phyloP scores from a whole-genome alignment of 1,140 invertebrate genomes.

The Sycobia sp. region DNA sequence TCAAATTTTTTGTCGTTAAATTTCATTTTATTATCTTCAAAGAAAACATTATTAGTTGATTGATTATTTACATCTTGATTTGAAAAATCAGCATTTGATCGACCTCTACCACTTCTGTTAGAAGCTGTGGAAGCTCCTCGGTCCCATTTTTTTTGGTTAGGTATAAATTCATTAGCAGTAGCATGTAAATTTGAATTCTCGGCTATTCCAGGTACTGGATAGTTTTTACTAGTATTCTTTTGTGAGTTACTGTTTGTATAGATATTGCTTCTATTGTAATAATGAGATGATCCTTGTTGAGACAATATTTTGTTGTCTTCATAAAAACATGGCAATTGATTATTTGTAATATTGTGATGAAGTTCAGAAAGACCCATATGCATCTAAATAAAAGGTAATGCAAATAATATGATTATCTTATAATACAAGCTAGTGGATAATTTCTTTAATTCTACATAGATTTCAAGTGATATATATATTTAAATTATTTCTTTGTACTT shows the following conservation, averaged over 20 bases:
- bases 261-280: conserved; percentile 24
- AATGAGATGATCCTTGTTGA: not conserved
- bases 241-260: conserved; percentile 16
- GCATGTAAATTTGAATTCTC: conserved; percentile 47
- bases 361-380: not conserved
- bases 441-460: not conserved
- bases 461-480: not conserved
- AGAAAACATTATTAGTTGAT: conserved; percentile 34
- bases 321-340: conserved; percentile 16
- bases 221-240: conserved; percentile 1
- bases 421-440: too few relatives aligned
- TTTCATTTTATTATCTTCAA: conserved; percentile 37
- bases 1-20: conserved; percentile 37
- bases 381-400: conserved; percentile 4
- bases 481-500: not conserved
- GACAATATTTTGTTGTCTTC: not conserved
- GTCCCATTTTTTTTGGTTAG: conserved; percentile 24
- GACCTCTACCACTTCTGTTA: conserved; percentile 6
- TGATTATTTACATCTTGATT: conserved; percentile 10
- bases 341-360: conserved; percentile 31
- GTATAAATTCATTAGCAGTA: conserved; percentile 48
- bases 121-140: conserved; percentile 3
- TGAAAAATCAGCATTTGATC: conserved; percentile 14
- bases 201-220: conserved; percentile 9
- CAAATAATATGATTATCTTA: not conserved